Evolutionary conservation across 2,113 vertebrate genomes (phyloP), one percentile per base, ranked within the genome.

Genomic region (Equus quagga): DNA sequence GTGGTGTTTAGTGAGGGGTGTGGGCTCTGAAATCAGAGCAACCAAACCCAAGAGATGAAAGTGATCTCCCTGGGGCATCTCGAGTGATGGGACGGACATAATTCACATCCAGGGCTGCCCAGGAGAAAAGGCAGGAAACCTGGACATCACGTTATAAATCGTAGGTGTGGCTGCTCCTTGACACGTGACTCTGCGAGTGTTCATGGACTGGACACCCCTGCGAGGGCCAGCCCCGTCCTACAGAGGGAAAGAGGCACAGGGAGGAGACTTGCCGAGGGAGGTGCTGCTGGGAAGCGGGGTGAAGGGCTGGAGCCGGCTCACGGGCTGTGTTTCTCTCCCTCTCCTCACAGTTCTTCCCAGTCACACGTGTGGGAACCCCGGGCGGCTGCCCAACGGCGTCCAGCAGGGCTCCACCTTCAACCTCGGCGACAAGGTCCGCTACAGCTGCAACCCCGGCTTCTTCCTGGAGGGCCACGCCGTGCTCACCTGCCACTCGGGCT

Each of bases 281-380:
- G 17, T 8, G 33, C 11, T 13, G 21, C 65, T 26, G 1, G 0
- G 75, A 73, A 31, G 12, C 8, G 2, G 17, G n/a, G 76, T 0
- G 0, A 28, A 5, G 24, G 14, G 11, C 44, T 19, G 0, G 1
- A 67, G 23, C 41, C 17, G 0, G 0, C 92, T 97, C 87, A 92
- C 2, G 0, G 2, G 51, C 12, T n/a, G 0, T 6, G 0, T 88
- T 5, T n/a, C 15, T 72, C 51, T 76, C 70, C 88, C 69, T 79
- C 64, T 97, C 79, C 11, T 89, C 79, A 24, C 99, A 99, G 99
- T 99, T 95, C 99, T 99, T 79, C 99, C 99, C 54, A 99, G 99
- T 94, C 99, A 99, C 96, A 99, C 99, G 0, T 99, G 99, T 6
- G 99, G 99, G 79, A 99, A 99, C 95, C 99, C 99, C 0, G 99